Conservation (phyloP, 2,888 invertebrate species). For the Cantharis flavilabris region DNA sequence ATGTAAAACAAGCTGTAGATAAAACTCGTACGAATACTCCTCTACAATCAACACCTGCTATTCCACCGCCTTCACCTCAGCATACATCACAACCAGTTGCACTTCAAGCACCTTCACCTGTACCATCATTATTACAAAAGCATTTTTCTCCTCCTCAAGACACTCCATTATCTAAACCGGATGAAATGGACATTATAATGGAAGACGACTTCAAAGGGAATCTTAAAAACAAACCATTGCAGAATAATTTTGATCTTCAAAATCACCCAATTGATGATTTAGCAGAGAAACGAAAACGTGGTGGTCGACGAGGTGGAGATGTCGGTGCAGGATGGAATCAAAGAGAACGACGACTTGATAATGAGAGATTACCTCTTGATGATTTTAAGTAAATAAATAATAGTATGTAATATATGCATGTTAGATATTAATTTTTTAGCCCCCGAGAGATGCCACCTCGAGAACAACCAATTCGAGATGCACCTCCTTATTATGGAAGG, state of each 20-base stretch:
- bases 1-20: slow-evolving; percentile 64
- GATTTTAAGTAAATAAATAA: slow-evolving; percentile 16
- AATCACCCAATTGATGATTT: background rate
- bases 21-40: slow-evolving; percentile 48
- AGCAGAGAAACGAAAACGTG: slow-evolving; percentile 50
- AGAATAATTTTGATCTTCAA: background rate
- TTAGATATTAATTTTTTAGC: background rate
- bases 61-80: background rate
- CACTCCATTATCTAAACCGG: background rate
- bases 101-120: background rate
- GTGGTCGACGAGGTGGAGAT: background rate
- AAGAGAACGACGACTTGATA: slow-evolving; percentile 4
- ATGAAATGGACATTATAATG: background rate
- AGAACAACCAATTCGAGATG: slow-evolving; percentile 4
- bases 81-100: background rate
- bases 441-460: slow-evolving; percentile 10
- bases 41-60: background rate
- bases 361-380: slow-evolving; percentile 8
- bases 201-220: background rate
- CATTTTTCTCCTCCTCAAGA: background rate
- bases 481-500: slow-evolving; percentile 40
- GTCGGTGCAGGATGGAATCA: background rate
- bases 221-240: background rate
- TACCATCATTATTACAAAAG: background rate
- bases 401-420: background rate